These are phyloP conservation scores for Melinaea menophilus DNA, from an alignment of 2,888 invertebrate genomes.

Conservation along the genomic window DNA sequence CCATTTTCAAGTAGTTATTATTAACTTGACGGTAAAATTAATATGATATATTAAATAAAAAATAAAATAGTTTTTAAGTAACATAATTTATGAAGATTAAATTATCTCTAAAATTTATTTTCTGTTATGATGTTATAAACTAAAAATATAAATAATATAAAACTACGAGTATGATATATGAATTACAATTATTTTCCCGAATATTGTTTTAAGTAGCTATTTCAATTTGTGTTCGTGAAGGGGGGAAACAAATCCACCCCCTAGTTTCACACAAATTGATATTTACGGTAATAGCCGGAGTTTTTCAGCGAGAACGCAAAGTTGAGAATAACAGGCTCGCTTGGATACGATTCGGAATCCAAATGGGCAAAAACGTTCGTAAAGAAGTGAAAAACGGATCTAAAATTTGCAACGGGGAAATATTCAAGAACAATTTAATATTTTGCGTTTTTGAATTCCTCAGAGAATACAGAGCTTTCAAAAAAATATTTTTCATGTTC, in stretches of 20 bases:
- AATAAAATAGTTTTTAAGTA: too few species aligned
- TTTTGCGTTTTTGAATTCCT: constrained; percentile 42
- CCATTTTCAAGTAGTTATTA: too few species aligned
- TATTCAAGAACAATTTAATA: constrained; percentile 63
- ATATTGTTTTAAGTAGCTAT: constrained; percentile 55
- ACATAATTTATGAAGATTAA: too few species aligned
- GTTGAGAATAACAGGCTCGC: constrained; percentile 70
- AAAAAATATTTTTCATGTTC: too few species aligned
- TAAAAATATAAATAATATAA: too few species aligned
- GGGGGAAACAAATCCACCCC: constrained; percentile 57
- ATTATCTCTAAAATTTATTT: too few species aligned
- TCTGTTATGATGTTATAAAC: too few species aligned
- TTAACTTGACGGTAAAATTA: too few species aligned
- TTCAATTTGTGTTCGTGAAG: constrained; percentile 62
- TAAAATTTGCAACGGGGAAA: constrained; percentile 57
- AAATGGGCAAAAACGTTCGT: constrained; percentile 66
- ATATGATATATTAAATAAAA: too few species aligned
- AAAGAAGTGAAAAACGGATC: constrained; percentile 65
- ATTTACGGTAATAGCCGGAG: constrained; percentile 76
- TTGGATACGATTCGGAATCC: constrained; percentile 63
- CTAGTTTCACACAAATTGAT: constrained; percentile 77
- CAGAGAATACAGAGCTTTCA: too few species aligned
- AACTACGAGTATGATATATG: too few species aligned
- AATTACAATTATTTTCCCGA: background rate
- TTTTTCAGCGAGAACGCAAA: constrained; percentile 71